phyloP scores from a whole-genome alignment of 2,797 vertebrate species.

The Gadopsis marmoratus region DNA sequence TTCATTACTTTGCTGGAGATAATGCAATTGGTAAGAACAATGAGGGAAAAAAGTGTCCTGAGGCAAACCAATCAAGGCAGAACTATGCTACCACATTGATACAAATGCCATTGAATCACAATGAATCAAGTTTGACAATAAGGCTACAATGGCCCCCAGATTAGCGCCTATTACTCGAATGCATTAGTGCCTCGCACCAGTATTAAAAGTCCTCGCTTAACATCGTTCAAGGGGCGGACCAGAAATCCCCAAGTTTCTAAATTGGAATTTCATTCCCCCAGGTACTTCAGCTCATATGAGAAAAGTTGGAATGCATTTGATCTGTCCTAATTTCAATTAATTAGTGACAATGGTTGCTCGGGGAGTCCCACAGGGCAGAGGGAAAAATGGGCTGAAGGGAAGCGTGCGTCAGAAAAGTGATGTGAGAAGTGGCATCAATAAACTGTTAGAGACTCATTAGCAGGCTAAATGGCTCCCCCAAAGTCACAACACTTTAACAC shows the following conservation, averaged over 20 bases:
- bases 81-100: slow-evolving; percentile 50
- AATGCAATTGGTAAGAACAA: slow-evolving; percentile 54
- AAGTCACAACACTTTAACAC: slow-evolving; percentile 88
- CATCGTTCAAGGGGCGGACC: slow-evolving; percentile 83
- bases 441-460: slow-evolving; percentile 89
- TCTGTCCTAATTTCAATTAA: slow-evolving; percentile 92
- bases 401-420: slow-evolving; percentile 84
- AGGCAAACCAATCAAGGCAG: slow-evolving; percentile 69
- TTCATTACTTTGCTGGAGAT: slow-evolving; percentile 42
- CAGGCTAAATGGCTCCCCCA: slow-evolving; percentile 87
- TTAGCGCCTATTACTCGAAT: slow-evolving; percentile 82
- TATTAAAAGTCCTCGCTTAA: slow-evolving; percentile 85
- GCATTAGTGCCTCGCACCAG: slow-evolving; percentile 76
- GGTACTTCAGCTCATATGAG: slow-evolving; percentile 88
- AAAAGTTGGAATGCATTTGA: slow-evolving; percentile 90
- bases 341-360: slow-evolving; percentile 88
- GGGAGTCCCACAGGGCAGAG: slow-evolving; percentile 86
- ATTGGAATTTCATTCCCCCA: slow-evolving; percentile 89
- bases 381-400: slow-evolving; percentile 83
- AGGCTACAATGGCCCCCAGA: slow-evolving; percentile 81
- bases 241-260: slow-evolving; percentile 89
- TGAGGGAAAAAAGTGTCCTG: slow-evolving; percentile 47
- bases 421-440: slow-evolving; percentile 88
- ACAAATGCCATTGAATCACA: slow-evolving; percentile 68
- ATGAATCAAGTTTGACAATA: slow-evolving; percentile 82